phyloP scores from a whole-genome alignment of 2,888 invertebrate genomes.

The Micropterix aruncella region DNA sequence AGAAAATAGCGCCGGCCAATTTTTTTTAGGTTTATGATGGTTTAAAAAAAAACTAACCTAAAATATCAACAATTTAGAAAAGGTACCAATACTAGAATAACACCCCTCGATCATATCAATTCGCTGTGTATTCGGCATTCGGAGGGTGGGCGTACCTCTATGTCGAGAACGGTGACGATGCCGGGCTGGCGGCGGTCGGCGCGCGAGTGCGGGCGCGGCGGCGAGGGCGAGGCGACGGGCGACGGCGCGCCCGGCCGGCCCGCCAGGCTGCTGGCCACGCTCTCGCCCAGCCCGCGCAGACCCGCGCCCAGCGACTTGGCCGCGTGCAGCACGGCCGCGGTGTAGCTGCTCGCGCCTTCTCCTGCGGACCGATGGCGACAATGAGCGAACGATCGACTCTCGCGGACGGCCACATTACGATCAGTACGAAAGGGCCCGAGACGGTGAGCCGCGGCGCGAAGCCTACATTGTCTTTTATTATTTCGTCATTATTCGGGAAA shows the following conservation, averaged over 20 bases:
- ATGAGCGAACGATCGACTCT: too few relatives aligned
- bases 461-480: too few relatives aligned
- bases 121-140: not conserved
- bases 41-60: too few relatives aligned
- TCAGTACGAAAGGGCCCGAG: too few relatives aligned
- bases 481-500: too few relatives aligned
- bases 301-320: slow-evolving; percentile 91
- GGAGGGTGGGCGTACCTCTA: slow-evolving; percentile 51
- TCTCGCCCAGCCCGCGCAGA: slow-evolving; percentile 78
- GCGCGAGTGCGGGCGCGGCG: slow-evolving; percentile 30
- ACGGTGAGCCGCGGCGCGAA: too few relatives aligned
- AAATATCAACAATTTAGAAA: too few relatives aligned
- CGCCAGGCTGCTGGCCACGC: slow-evolving; percentile 79
- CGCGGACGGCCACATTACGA: too few relatives aligned
- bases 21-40: too few relatives aligned
- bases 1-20: too few relatives aligned
- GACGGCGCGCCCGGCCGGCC: slow-evolving; percentile 46
- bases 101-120: too few relatives aligned
- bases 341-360: slow-evolving; percentile 77
- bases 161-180: slow-evolving; percentile 76
- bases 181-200: slow-evolving; percentile 67
- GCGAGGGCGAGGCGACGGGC: slow-evolving; percentile 34
- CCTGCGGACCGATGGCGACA: too few relatives aligned
- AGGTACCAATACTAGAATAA: not conserved
- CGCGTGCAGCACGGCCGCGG: slow-evolving; percentile 87